A percentile compares a stretch with the other conserved stretches of the same genome.
phyloP scores from a whole-genome alignment of 2,888 invertebrate species.

The Aelia acuminata region DNA sequence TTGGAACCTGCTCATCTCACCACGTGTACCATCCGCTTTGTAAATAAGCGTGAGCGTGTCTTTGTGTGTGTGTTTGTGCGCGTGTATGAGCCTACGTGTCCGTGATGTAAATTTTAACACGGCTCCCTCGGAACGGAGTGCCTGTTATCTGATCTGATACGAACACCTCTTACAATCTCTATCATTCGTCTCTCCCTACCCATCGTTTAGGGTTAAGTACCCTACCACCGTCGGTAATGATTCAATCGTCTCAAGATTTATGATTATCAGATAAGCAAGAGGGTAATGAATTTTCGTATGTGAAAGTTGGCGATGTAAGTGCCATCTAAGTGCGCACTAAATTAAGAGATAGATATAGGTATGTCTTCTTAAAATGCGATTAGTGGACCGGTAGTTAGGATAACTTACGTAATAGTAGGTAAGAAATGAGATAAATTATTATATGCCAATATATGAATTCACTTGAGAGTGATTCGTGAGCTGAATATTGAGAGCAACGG shows the following conservation, averaged over 20 bases:
- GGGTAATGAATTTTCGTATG: slow-evolving; percentile 10
- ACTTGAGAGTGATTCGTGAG: no score
- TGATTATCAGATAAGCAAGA: neutral
- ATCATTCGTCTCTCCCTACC: slow-evolving; percentile 8
- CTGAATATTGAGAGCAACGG: no score
- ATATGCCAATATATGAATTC: neutral
- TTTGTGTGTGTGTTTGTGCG: neutral
- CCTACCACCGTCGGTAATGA: neutral
- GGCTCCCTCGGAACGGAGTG: slow-evolving; percentile 12
- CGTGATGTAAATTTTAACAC: slow-evolving; percentile 45
- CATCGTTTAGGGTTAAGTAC: slow-evolving; percentile 30
- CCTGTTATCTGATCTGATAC: slow-evolving; percentile 37
- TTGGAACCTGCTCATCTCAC: neutral
- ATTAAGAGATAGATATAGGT: neutral
- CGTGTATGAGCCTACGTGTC: neutral
- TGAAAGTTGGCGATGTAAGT: neutral
- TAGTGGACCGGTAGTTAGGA: neutral
- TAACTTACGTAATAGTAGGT: neutral
- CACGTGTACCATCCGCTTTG: slow-evolving; percentile 21
- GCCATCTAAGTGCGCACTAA: slow-evolving; percentile 16
- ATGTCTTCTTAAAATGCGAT: neutral
- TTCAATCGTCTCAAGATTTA: slow-evolving; percentile 7
- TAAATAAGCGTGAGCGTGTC: neutral
- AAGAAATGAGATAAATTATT: neutral
- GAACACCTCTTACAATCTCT: slow-evolving; percentile 27